Percentiles rank a stretch among this genome's conserved stretches.
Evolutionary conservation across 2,113 vertebrate species (phyloP).

Genomic region (Ammodytes marinus): DNA sequence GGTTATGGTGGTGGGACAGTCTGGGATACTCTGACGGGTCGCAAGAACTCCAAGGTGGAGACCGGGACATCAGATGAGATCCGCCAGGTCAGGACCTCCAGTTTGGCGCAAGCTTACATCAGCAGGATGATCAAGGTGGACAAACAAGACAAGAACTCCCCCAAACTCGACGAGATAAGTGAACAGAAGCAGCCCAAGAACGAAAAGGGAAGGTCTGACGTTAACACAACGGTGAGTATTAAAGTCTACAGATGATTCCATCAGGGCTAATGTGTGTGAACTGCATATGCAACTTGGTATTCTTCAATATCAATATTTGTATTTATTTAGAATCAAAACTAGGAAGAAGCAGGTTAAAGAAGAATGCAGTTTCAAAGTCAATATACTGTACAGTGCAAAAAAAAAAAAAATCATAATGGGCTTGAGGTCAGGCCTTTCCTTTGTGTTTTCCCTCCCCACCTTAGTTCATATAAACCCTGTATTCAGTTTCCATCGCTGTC

Average conservation of each 20-base stretch:
- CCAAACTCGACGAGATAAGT: conserved; percentile 76
- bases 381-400: neutral
- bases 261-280: neutral
- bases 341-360: neutral
- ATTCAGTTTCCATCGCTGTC: conserved; percentile 64
- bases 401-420: neutral
- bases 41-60: conserved; percentile 89
- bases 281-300: neutral
- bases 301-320: neutral
- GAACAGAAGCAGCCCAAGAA: conserved; percentile 80
- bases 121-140: conserved; percentile 97
- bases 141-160: conserved; percentile 88
- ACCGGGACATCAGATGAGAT: conserved; percentile 82
- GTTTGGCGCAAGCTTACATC: conserved; percentile 90
- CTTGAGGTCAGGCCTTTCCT: conserved; percentile 47
- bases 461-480: conserved; percentile 50
- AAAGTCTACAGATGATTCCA: neutral
- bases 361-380: conserved; percentile 4
- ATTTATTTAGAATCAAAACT: conserved; percentile 7
- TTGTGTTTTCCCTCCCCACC: conserved; percentile 65
- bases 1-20: conserved; percentile 78
- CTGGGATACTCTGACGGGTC: conserved; percentile 89
- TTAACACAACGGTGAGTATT: conserved; percentile 88
- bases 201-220: conserved; percentile 83
- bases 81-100: conserved; percentile 76